Evolutionary conservation across 1,140 invertebrate species (phyloP), one percentile per base, ranked within the genome.

Genomic region (Drosophila murphyi): DNA sequence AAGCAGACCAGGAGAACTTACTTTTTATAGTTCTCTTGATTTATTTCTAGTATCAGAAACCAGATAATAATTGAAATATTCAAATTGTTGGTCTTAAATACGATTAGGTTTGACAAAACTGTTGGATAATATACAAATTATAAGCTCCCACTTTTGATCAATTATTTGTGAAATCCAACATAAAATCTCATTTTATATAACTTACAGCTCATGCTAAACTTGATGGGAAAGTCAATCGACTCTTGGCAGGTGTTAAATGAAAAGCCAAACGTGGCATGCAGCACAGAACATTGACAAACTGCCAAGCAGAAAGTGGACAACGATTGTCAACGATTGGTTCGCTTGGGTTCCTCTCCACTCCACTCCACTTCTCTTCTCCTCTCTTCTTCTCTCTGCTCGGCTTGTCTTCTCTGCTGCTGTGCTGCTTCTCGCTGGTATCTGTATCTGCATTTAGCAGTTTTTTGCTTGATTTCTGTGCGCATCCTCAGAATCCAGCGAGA

Each of bases 371-470:
- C 20, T 20, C 20, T 20, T 20, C 20, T 34, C 34, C 3, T 34
- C 32, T 34, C 32, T 34, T 34, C 32, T 34, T 34, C 34, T 34
- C 5, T 43, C 50, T 20, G 20, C 20, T 20, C 0, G 20, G 20
- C 20, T 2, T 20, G 20, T 20, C 20, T 20, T 20, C 20, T 20
- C 20, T 20, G 20, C 1, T 20, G 1, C 20, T 34, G 51, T 10
- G 31, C 29, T 48, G 4, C 56, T n/a, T n/a, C 47, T 34, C 48
- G 48, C n/a, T 60, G 59, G 32, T 47, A 56, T 37, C 63, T 55
- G 41, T 43, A 70, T 70, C 67, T 72, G 69, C 69, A 65, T 72
- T 65, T 54, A 45, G 45, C 51, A 39, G 37, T 73, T 73, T 72
- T 68, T 68, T 68, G 55, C 55, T 47, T 28, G n/a, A 28, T 12